Conservation (phyloP, 1,140 invertebrate species). For the Drosophila littoralis region DNA sequence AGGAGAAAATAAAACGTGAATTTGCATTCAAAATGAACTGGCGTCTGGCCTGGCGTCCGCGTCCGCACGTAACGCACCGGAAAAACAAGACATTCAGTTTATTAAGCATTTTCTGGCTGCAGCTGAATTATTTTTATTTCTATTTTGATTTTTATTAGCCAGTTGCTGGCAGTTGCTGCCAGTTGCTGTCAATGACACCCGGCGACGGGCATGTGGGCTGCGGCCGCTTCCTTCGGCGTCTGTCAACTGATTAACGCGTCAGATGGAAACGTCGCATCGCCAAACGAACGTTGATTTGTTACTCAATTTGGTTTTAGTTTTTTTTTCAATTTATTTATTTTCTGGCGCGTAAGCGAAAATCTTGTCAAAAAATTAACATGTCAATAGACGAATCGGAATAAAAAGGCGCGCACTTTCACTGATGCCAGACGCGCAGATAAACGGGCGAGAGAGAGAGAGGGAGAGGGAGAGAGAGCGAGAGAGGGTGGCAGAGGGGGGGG, state of each 20-base stretch:
- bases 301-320: constrained; percentile 37
- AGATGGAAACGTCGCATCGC: constrained; percentile 7
- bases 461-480: neutral
- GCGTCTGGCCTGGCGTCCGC: neutral
- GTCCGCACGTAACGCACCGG: constrained; percentile 68
- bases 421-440: constrained; percentile 2
- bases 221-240: constrained; percentile 31
- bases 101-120: constrained; percentile 62
- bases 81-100: constrained; percentile 79
- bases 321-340: constrained; percentile 14
- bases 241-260: constrained; percentile 27
- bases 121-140: neutral
- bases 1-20: constrained; percentile 65
- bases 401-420: constrained; percentile 67
- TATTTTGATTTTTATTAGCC: neutral
- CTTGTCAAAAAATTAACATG: constrained; percentile 65
- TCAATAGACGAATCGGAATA: constrained; percentile 49
- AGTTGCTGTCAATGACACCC: constrained; percentile 42
- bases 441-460: neutral
- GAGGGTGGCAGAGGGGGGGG: neutral
- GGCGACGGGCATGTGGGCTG: constrained; percentile 24
- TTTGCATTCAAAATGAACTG: constrained; percentile 33
- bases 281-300: constrained; percentile 46
- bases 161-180: constrained; percentile 21
- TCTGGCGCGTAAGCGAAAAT: constrained; percentile 44